Base-by-base conservation (phyloP, 2,888 invertebrate genomes). In the Agrotis puta region DNA sequence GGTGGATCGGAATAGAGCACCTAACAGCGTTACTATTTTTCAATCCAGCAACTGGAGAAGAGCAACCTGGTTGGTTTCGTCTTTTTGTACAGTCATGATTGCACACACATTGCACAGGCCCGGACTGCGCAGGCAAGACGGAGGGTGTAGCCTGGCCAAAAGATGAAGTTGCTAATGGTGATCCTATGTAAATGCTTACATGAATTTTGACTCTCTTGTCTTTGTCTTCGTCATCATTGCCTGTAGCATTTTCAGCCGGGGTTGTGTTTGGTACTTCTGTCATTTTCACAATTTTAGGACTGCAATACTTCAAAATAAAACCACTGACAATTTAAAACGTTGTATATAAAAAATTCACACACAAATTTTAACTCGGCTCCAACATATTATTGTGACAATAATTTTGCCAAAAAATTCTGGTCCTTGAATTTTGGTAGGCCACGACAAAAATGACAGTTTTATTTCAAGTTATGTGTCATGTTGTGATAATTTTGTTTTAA, bases 141-240 rank as follows among this genome's bases (percentile, higher is more conserved):
- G 39, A 39, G 7, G 1, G 33, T 33, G 11, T 39, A 39, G 33
- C 39, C 39, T 9, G 39, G 11, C 39, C 11, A 39, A 39, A 11
- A 39, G 39, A 39, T 11, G 39, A 39, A 39, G 11, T 11, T 39
- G 39, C 39, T 39, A 39, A 18, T 64, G 7, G 18, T 22, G 20
- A 27, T 9, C 14, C 1, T 18, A 18, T 3, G 16, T 48, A 45
- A n/a, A 43, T 48, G 64, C 51, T 56, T 86, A 95, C 94, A 83
- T 93, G 90, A 74, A 95, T 87, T 90, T 94, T 94, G 39, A 95
- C 95, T 79, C 92, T 90, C 77, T 94, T 94, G 77, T 93, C 93
- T 69, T 94, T 93, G 48, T 93, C 94, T 71, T 88, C 89, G 3
- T 81, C 74, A 22, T 77, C 85, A 22, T 63, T 68, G 22, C 79